Evolutionary conservation across 2,113 vertebrate genomes (phyloP), one percentile per base, ranked within the genome.

Genomic region (Pollachius pollachius): DNA sequence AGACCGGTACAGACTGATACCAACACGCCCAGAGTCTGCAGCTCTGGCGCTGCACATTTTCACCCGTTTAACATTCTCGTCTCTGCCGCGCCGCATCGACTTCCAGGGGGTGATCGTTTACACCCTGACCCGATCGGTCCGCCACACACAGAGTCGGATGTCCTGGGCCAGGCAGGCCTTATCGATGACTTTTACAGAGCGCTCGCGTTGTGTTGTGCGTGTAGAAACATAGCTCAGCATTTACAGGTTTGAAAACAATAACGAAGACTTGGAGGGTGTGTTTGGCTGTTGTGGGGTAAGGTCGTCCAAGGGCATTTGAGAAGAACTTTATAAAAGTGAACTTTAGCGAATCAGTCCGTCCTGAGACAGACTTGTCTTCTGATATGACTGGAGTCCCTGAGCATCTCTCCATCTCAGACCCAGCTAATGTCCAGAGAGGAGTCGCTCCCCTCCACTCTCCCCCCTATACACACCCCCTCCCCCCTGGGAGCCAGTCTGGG

Each of bases 401-500:
- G 60, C 57, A 57, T 16, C 48, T 69, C 18, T 37, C 61, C 71
- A 74, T 81, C 81, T 74, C 23, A n/a, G 37, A 21, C 78, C 79
- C 65, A 23, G 48, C 27, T 57, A 67, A 56, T 19, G 18, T 56
- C 52, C 65, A 15, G 15, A 23, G 48, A 7, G n/a, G 61, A 81
- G 37, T 71, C 72, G 17, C 27, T 6, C 70, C 72, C 76, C 37
- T 56, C 67, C 60, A 56, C 64, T 67, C 76, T n/a, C 25, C 69
- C 0, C 0, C 21, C 21, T 23, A 23, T 2, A 23, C 21, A 23
- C 17, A 19, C 17, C 72, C 74, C 76, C 37, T 60, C 67, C 56
- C 59, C 61, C 76, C 19, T 63, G n/a, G 73, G 72, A 66, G 73
- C 69, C 19, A 8, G 75, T 65, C 77, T 75, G 75, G 67, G 79